Base-by-base conservation (phyloP, 2,797 vertebrate species). In the Knipowitschia caucasica region DNA sequence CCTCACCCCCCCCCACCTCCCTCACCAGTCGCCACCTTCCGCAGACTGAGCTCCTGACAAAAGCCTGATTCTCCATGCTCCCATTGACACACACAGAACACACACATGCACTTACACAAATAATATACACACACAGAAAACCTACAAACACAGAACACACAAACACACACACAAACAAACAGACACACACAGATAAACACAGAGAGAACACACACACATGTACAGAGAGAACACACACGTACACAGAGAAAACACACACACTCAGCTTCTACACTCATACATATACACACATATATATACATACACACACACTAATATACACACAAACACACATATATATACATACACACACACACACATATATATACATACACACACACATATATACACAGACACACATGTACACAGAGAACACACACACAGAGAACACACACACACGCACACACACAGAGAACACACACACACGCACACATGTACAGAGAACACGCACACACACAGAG, bases 11-110 rank as follows among this genome's bases (percentile, higher is more conserved):
- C n/a, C n/a, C n/a, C n/a, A n/a, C n/a, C n/a, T 30, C 10, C 7
- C 10, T 1, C 7, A 26, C 59, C 67, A 59, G 51, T 54, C 75
- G 62, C 64, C 71, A 78, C 77, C 74, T 80, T 76, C 67, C 59
- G 53, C 62, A 53, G 47, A 77, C 35, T 26, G 29, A 27, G 23
- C 77, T 80, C 75, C 81, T 85, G 81, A 87, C 78, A 83, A 83
- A 81, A 86, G 78, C 78, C 83, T 75, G 80, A 73, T 66, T 75
- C 81, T 80, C 82, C 74, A 78, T 85, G 79, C 81, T 67, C 59
- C 35, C 50, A 31, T 14, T 85, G 80, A 82, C 81, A 80, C 77
- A 73, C 70, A 59, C 71, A 71, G 64, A 56, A 61, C 67, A 53
- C 36, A 51, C 62, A 73, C 58, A 64, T 2, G 11, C 14, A n/a